These are phyloP conservation scores for Apotomis betuletana DNA, from an alignment of 2,888 invertebrate species.

Conservation along the genomic window DNA sequence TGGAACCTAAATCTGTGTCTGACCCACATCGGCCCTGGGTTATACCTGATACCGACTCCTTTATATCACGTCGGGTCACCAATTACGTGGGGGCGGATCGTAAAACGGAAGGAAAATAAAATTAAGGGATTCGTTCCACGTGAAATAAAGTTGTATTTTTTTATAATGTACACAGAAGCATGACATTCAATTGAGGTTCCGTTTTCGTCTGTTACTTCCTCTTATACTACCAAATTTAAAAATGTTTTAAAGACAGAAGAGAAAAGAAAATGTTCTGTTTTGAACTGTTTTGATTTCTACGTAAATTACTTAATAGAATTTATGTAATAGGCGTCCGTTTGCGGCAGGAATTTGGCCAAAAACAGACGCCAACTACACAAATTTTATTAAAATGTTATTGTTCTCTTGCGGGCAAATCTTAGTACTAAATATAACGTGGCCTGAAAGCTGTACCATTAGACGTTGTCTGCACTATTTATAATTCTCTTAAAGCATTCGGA, in stretches of 20 bases:
- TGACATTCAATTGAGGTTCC: neutral
- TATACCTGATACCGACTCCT: neutral
- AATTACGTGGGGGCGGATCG: neutral
- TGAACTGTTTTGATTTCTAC: too few species aligned
- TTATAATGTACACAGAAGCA: neutral
- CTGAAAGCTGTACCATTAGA: neutral
- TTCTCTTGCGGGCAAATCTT: too few species aligned
- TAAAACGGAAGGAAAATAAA: neutral
- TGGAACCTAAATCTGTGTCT: neutral
- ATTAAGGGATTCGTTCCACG: neutral
- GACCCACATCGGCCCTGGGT: neutral
- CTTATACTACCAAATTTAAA: too few species aligned
- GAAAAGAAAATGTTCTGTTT: too few species aligned
- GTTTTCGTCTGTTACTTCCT: neutral
- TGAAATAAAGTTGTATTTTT: neutral
- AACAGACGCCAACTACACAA: too few species aligned
- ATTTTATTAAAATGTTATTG: too few species aligned
- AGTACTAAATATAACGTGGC: too few species aligned
- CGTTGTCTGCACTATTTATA: constrained; percentile 8
- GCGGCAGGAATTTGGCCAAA: too few species aligned
- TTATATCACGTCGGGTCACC: neutral
- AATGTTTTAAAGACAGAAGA: too few species aligned
- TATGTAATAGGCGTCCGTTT: too few species aligned
- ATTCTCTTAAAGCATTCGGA: constrained; percentile 15
- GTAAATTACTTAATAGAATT: too few species aligned